Evolutionary conservation across 2,888 invertebrate species (phyloP).

Genomic region (Tachina fera): DNA sequence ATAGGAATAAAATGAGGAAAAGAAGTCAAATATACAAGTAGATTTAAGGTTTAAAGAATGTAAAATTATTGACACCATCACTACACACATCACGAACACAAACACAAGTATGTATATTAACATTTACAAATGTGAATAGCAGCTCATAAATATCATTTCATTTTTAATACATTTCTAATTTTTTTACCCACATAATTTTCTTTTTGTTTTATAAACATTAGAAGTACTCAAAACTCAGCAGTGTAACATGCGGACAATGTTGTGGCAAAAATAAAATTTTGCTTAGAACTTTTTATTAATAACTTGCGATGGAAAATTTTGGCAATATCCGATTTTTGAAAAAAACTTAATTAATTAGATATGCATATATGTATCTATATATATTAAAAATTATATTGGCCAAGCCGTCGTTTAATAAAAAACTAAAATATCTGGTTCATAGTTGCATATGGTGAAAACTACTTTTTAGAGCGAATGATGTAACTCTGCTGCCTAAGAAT

Average conservation of each 20-base stretch:
- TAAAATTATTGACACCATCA: slow-evolving; percentile 71
- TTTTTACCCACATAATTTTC: background rate
- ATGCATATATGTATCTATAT: too few species aligned
- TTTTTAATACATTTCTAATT: slow-evolving; percentile 24
- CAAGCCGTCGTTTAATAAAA: too few species aligned
- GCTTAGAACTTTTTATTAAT: too few species aligned
- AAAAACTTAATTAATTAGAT: too few species aligned
- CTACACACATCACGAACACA: slow-evolving; percentile 29
- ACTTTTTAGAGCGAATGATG: too few species aligned
- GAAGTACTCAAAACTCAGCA: background rate
- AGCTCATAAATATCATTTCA: slow-evolving; percentile 70
- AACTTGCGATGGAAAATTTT: too few species aligned
- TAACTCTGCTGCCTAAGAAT: too few species aligned
- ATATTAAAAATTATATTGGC: too few species aligned
- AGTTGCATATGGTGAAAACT: too few species aligned
- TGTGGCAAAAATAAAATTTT: background rate
- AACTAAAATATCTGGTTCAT: too few species aligned
- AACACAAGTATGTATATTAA: slow-evolving; percentile 36
- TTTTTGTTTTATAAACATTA: background rate
- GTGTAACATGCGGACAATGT: too few species aligned
- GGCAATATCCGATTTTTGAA: too few species aligned
- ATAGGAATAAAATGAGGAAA: slow-evolving; percentile 33
- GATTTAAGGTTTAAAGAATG: slow-evolving; percentile 58
- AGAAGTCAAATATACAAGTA: slow-evolving; percentile 5
- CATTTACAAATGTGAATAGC: slow-evolving; percentile 68